Conservation (phyloP, 2,113 vertebrate genomes). For the Ceyx cyanopectus region DNA sequence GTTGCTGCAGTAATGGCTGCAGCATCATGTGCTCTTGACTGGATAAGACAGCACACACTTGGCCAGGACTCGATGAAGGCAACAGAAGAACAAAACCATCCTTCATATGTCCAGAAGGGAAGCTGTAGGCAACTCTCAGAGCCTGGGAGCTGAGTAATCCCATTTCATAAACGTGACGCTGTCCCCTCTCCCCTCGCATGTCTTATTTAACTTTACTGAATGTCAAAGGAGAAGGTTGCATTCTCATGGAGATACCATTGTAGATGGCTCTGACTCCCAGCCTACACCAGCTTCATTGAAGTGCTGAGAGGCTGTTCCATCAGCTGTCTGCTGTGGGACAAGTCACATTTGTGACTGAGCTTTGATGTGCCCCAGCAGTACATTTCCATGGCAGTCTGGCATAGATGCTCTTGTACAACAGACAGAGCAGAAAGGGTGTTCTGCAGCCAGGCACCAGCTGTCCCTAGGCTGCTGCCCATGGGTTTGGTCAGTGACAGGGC, state of each 20-base stretch:
- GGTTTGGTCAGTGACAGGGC: not conserved
- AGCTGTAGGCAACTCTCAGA: not conserved
- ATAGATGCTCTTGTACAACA: not conserved
- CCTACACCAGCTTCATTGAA: not conserved
- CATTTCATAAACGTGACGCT: not conserved
- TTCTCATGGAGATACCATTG: not conserved
- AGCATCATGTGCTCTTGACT: not conserved
- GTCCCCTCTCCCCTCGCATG: not conserved
- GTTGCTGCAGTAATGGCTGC: not conserved
- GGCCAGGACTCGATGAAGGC: not conserved
- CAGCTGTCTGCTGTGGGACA: not conserved
- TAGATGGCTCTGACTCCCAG: not conserved
- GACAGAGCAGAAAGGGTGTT: rapidly evolving
- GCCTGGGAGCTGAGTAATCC: not conserved
- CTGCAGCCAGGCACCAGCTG: not conserved
- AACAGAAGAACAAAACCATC: not conserved
- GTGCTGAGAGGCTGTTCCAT: rapidly evolving
- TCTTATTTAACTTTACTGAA: not conserved
- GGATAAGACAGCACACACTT: not conserved
- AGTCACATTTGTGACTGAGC: not conserved
- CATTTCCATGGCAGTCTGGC: not conserved
- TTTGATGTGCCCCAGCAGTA: not conserved
- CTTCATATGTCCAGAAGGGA: not conserved
- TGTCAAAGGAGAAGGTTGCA: not conserved
- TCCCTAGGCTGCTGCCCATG: not conserved